These are phyloP conservation scores for Lasioglossum malachurum DNA, from an alignment of 2,888 invertebrate genomes.

Conservation along the genomic window DNA sequence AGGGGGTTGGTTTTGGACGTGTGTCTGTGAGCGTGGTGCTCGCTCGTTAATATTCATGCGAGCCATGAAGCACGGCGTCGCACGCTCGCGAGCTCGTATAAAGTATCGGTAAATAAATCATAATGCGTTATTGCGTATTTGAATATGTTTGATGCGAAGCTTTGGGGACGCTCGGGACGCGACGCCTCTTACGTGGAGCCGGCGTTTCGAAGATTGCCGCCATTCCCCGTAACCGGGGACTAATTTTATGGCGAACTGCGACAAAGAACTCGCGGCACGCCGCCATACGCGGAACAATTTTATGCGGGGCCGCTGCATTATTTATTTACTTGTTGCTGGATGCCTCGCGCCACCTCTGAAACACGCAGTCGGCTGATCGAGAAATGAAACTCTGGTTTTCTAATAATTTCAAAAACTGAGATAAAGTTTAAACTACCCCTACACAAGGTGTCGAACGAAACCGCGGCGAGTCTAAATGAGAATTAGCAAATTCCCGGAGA, in stretches of 20 bases:
- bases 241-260: conserved; percentile 8
- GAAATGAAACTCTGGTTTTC: background rate
- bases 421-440: background rate
- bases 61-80: conserved; percentile 71
- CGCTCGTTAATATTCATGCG: conserved; percentile 82
- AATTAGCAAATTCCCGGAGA: background rate
- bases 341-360: background rate
- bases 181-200: conserved; percentile 21
- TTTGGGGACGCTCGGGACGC: conserved; percentile 41
- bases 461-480: background rate
- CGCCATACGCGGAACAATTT: background rate
- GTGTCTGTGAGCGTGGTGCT: conserved; percentile 41
- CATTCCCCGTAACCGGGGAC: conserved; percentile 22
- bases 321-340: conserved; percentile 12
- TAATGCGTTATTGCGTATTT: conserved; percentile 80
- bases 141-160: conserved; percentile 79
- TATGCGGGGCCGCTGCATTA: background rate
- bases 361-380: background rate
- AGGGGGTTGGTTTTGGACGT: background rate
- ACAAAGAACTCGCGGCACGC: background rate
- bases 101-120: conserved; percentile 82
- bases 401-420: too few species aligned
- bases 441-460: background rate
- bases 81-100: conserved; percentile 68
- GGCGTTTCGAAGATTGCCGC: conserved; percentile 20